phyloP scores from a whole-genome alignment of 1,140 invertebrate genomes.

The Ceratitis capitata region DNA sequence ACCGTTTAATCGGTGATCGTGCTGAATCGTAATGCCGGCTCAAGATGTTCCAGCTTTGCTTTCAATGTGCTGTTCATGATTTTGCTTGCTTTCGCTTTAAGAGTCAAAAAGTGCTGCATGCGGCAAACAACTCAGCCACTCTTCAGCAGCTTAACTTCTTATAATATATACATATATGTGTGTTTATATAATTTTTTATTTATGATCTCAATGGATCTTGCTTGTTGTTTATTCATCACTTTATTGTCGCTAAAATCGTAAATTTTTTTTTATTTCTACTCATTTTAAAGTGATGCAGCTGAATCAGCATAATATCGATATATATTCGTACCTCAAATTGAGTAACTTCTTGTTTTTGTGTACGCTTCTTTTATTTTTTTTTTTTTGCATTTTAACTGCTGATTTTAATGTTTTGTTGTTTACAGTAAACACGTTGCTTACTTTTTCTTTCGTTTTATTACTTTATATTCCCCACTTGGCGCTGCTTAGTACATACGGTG shows the following conservation, averaged over 20 bases:
- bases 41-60: neutral
- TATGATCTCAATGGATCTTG: neutral
- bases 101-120: neutral
- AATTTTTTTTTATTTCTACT: neutral
- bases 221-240: neutral
- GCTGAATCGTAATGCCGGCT: neutral
- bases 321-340: neutral
- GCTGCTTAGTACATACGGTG: neutral
- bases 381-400: neutral
- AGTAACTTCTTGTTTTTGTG: neutral
- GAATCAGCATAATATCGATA: neutral
- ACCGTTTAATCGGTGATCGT: neutral
- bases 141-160: neutral
- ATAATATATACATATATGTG: too few relatives aligned
- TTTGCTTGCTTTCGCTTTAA: neutral
- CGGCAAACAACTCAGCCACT: neutral
- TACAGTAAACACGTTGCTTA: neutral
- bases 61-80: too few relatives aligned
- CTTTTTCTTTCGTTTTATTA: neutral
- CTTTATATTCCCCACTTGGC: neutral
- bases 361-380: too few relatives aligned
- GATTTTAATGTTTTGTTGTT: constrained; percentile 14
- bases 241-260: neutral
- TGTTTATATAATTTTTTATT: too few relatives aligned
- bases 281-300: neutral